A percentile compares a stretch with the other conserved stretches of the same genome.
These are phyloP conservation scores for Platichthys stellatus DNA, from an alignment of 2,113 vertebrate species.

Conservation along the genomic window DNA sequence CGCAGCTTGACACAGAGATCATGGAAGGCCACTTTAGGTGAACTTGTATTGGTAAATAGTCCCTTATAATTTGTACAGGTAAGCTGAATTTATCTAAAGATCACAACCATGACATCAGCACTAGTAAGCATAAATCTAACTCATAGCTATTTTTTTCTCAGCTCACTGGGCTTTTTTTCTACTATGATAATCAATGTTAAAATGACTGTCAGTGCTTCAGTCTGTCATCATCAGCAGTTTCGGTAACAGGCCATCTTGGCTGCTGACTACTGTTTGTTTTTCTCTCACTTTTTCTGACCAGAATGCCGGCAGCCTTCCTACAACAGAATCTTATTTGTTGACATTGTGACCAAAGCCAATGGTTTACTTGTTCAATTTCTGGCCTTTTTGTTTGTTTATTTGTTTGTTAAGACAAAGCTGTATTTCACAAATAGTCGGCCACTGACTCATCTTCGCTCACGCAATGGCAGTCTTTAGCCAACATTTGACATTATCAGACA, in stretches of 20 bases:
- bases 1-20: no score
- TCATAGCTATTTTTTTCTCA: no score
- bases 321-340: constrained; percentile 15
- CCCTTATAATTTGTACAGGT: no score
- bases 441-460: constrained; percentile 48
- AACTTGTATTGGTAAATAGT: no score
- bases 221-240: neutral
- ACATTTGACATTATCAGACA: constrained; percentile 53
- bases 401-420: constrained; percentile 49
- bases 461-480: constrained; percentile 17
- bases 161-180: no score
- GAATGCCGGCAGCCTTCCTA: constrained; percentile 1
- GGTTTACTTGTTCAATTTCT: constrained; percentile 20
- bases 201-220: neutral
- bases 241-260: neutral
- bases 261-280: constrained; percentile 18
- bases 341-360: constrained; percentile 23
- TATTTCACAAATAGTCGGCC: constrained; percentile 28
- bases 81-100: no score
- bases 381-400: constrained; percentile 33
- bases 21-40: no score
- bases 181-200: neutral
- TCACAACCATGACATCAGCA: no score
- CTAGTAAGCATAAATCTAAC: no score
- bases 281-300: neutral